Conservation (phyloP, 2,888 invertebrate genomes). For the Ethmia dodecea region DNA sequence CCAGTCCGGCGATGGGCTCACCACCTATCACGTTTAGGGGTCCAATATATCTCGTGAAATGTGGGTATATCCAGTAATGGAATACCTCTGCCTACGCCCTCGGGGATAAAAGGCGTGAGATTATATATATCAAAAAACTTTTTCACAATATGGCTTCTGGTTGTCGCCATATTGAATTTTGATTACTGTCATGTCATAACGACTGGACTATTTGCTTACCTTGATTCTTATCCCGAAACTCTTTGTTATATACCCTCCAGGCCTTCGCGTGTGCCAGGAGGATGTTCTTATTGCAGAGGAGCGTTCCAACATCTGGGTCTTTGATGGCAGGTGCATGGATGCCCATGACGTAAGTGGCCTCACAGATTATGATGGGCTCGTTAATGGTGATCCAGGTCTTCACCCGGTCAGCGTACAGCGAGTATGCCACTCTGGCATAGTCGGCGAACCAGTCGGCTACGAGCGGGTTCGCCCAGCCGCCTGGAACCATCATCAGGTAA, state of each 20-base stretch:
- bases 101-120: too few relatives aligned
- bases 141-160: too few relatives aligned
- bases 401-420: conserved; percentile 78
- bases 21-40: too few relatives aligned
- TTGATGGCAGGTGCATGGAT: background rate
- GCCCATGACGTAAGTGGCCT: background rate
- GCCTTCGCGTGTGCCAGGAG: conserved; percentile 82
- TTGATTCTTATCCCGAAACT: conserved; percentile 66
- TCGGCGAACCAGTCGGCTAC: conserved; percentile 78
- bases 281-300: conserved; percentile 80
- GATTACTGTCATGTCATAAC: too few relatives aligned
- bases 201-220: too few relatives aligned
- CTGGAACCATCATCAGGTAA: too few relatives aligned
- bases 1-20: too few relatives aligned
- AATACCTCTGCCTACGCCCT: too few relatives aligned
- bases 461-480: conserved; percentile 81
- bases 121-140: too few relatives aligned
- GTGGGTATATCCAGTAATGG: too few relatives aligned
- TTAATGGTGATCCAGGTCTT: conserved; percentile 85
- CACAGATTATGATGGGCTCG: conserved; percentile 75
- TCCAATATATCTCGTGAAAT: too few relatives aligned
- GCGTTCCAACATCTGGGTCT: conserved; percentile 31
- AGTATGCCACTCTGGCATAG: conserved; percentile 75
- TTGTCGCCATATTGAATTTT: too few relatives aligned
- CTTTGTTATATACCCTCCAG: conserved; percentile 76